These are phyloP conservation scores for Willisornis vidua DNA, from an alignment of 2,113 vertebrate genomes.

Conservation along the genomic window DNA sequence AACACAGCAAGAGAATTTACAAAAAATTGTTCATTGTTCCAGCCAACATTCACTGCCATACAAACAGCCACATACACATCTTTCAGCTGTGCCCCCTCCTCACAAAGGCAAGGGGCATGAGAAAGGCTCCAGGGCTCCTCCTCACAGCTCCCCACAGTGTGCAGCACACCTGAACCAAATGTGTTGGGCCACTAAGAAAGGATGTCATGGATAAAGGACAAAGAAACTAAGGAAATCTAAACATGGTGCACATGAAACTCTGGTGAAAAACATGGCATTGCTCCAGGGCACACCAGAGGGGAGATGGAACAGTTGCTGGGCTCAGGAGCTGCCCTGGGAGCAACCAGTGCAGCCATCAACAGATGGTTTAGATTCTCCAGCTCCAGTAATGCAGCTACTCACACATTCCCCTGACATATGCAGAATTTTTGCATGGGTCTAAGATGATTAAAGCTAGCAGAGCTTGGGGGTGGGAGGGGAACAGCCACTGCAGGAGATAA, in stretches of 20 bases:
- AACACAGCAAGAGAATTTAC: not conserved
- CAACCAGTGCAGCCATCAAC: not conserved
- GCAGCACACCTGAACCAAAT: rapidly evolving
- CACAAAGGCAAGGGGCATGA: not conserved
- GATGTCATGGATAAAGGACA: not conserved
- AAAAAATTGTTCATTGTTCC: not conserved
- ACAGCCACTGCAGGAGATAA: not conserved
- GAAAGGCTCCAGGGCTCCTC: not conserved
- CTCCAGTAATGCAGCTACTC: not conserved
- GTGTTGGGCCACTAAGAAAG: not conserved
- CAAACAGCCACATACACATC: not conserved
- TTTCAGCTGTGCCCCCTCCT: not conserved
- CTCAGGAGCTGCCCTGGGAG: not conserved
- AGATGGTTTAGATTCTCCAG: not conserved
- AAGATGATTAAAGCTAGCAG: not conserved
- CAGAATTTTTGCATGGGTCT: not conserved
- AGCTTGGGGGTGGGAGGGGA: not conserved
- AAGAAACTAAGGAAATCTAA: not conserved
- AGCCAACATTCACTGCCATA: not conserved
- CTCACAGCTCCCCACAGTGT: not conserved
- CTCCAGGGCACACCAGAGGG: not conserved
- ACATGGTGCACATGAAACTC: not conserved
- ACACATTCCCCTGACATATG: not conserved
- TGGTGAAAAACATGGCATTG: not conserved
- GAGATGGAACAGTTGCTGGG: not conserved